Evolutionary conservation across 2,888 invertebrate genomes (phyloP), one percentile per base, ranked within the genome.

Genomic region (Epinotia brunnichana): DNA sequence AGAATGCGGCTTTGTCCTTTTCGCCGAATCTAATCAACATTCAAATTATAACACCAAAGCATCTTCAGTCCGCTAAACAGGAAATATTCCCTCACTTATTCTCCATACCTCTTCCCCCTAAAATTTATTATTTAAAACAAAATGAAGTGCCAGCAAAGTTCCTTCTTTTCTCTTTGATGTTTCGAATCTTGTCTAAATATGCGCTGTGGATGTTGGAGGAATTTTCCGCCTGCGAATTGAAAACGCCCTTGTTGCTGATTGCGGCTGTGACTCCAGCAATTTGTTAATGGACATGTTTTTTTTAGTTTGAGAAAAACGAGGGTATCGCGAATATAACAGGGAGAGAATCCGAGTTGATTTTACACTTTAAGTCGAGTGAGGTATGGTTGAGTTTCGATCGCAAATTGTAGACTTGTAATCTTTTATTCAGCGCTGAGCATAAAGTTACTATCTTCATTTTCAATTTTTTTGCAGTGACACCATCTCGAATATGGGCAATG

Each of bases 261-360:
- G 76, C 75, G 76, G 76, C 66, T 21, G 64, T 75, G 75, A 71
- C 75, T 64, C 59, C 67, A 69, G 78, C 83, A 84, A 84, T 84
- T 81, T 79, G 81, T 80, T 84, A 84, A 84, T 84, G 84, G 83
- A 78, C 64, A 66, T 29, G 73, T 72, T 75, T 75, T 75, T 69
- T 61, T 56, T 53, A n/a, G 48, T 3, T 13, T 44, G 35, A n/a
- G 13, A 71, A 51, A 11, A 21, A 35, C 39, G 51, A 69, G 72
- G 11, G 44, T 51, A 63, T 59, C 21, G 19, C 53, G 53, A 64
- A 51, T 53, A 4, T 15, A 44, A 21, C 10, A 19, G 11, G 9
- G 13, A 9, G 41, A 10, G 19, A 4, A 41, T 2, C 7, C 15
- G 3, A 13, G 35, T 41, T 24, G 3, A 62, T 24, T 48, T 9